A percentile compares a stretch with the other conserved stretches of the same genome.
Evolutionary conservation across 2,888 invertebrate species (phyloP).

Genomic region (Macrostomum cliftonense): DNA sequence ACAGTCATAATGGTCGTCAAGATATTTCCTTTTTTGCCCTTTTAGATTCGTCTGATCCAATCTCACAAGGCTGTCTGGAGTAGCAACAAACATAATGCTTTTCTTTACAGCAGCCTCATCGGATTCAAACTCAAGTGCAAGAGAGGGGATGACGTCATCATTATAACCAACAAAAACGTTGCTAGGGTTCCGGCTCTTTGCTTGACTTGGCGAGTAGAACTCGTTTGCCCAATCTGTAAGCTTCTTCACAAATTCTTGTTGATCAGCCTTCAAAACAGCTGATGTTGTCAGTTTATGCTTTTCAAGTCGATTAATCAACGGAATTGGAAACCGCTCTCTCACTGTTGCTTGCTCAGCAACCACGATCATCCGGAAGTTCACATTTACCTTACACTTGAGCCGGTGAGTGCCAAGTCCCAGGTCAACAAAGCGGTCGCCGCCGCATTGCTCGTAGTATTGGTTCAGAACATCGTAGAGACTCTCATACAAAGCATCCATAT

Average conservation of each 20-base stretch:
- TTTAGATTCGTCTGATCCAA: too few species aligned
- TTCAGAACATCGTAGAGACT: conserved; percentile 31
- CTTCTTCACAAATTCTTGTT: conserved; percentile 15
- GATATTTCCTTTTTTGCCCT: too few species aligned
- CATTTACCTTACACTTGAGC: conserved; percentile 26
- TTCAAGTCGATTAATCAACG: conserved; percentile 30
- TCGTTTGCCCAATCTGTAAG: conserved; percentile 19
- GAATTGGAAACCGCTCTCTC: conserved; percentile 29
- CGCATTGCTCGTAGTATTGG: conserved; percentile 24
- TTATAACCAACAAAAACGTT: conserved; percentile 10
- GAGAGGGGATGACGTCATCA: conserved; percentile 5
- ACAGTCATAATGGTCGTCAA: too few species aligned
- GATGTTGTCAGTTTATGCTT: conserved; percentile 32
- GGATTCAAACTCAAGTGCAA: conserved; percentile 1
- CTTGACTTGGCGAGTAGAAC: conserved; percentile 7
- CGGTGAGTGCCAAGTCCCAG: conserved; percentile 30
- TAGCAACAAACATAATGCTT: too few species aligned
- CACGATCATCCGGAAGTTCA: conserved; percentile 25
- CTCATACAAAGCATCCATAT: conserved; percentile 29
- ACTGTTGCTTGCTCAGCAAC: conserved; percentile 29
- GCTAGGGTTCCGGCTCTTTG: conserved; percentile 1
- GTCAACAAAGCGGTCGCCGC: conserved; percentile 26
- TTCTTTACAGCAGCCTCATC: background rate
- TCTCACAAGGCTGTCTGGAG: too few species aligned
- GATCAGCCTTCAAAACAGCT: conserved; percentile 20